Percentiles rank a stretch among this genome's conserved stretches.
phyloP scores from a whole-genome alignment of 2,797 vertebrate genomes.

The Benthosema pterotum region DNA sequence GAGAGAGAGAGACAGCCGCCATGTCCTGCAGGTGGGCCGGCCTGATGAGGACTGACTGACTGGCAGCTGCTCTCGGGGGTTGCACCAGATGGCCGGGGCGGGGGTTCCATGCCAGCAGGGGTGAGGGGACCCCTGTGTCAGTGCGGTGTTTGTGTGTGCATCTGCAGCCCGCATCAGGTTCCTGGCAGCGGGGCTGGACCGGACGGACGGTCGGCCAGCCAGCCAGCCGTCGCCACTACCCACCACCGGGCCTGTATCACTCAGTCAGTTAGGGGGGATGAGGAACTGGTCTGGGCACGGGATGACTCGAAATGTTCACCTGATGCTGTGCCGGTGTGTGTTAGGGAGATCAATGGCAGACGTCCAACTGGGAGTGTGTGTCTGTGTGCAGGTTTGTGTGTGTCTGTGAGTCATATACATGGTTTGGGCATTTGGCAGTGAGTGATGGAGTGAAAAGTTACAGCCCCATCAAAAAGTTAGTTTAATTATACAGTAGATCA shows the following conservation, averaged over 20 bases:
- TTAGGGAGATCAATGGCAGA: conserved; percentile 56
- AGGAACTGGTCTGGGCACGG: conserved; percentile 64
- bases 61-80: conserved; percentile 71
- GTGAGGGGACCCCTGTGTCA: conserved; percentile 69
- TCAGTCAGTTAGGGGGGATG: conserved; percentile 45
- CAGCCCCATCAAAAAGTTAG: conserved; percentile 64
- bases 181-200: conserved; percentile 57
- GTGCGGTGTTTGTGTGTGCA: conserved; percentile 63
- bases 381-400: too few relatives aligned
- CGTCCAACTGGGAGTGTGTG: conserved; percentile 54
- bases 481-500: conserved; percentile 54
- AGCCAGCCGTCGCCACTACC: conserved; percentile 47
- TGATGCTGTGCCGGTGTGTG: conserved; percentile 63
- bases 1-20: too few relatives aligned
- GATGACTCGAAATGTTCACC: conserved; percentile 69
- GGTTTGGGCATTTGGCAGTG: conserved; percentile 52
- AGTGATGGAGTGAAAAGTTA: conserved; percentile 58
- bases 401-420: conserved; percentile 9
- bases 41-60: conserved; percentile 61
- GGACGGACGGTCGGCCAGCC: conserved; percentile 41
- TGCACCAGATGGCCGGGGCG: conserved; percentile 76
- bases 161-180: conserved; percentile 70
- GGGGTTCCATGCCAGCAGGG: conserved; percentile 42
- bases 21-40: conserved; percentile 36
- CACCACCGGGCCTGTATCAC: conserved; percentile 43